Percentiles rank a stretch among this genome's conserved stretches.
Evolutionary conservation across 2,797 vertebrate species (phyloP).

Genomic region (Eurystomus glaucurus): DNA sequence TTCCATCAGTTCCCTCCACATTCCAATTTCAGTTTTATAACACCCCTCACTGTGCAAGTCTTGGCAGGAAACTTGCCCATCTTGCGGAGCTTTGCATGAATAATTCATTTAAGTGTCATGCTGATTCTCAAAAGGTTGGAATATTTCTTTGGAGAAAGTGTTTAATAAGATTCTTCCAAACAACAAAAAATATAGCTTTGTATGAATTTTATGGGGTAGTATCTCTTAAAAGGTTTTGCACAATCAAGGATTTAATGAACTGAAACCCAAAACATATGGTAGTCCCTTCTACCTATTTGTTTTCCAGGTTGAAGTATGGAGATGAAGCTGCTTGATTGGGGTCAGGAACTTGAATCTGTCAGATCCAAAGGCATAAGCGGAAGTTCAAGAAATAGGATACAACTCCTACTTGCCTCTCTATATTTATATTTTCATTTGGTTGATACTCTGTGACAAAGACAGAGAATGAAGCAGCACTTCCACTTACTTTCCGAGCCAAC

Average conservation of each 20-base stretch:
- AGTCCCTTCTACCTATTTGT: conserved; percentile 35
- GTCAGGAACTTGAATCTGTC: conserved; percentile 21
- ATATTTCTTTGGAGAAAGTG: conserved; percentile 73
- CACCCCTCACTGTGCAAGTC: conserved; percentile 79
- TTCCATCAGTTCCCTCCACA: conserved; percentile 70
- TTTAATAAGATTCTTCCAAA: conserved; percentile 81
- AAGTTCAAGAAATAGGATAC: background rate
- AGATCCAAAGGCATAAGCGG: background rate
- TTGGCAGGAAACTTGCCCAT: conserved; percentile 82
- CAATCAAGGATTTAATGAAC: conserved; percentile 42
- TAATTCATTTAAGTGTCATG: conserved; percentile 82
- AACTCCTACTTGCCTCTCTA: background rate
- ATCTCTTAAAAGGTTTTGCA: conserved; percentile 43
- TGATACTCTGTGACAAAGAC: background rate
- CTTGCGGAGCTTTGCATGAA: conserved; percentile 79
- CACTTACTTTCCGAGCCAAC: background rate
- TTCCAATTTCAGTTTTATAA: conserved; percentile 80
- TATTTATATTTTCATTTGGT: background rate
- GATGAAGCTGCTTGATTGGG: conserved; percentile 35
- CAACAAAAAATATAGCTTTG: conserved; percentile 47
- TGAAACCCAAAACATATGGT: conserved; percentile 29
- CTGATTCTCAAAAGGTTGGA: conserved; percentile 80
- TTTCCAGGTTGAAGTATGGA: background rate
- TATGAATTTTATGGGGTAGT: background rate
- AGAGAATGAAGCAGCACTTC: background rate